phyloP scores from a whole-genome alignment of 2,113 vertebrate genomes.

The Hypocryptadius cinnamomeus region DNA sequence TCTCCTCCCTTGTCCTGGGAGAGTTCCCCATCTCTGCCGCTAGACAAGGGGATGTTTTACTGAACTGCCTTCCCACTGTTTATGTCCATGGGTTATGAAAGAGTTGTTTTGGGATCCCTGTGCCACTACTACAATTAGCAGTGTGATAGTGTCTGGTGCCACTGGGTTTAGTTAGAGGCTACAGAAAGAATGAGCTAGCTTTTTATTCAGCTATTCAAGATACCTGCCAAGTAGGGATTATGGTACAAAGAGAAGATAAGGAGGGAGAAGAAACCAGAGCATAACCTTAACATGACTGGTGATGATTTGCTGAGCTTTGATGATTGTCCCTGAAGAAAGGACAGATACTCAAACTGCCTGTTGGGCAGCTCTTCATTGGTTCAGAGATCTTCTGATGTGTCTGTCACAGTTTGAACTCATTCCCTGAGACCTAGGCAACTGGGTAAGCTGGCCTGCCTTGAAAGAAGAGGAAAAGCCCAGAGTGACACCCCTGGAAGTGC shows the following conservation, averaged over 20 bases:
- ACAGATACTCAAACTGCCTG: not conserved
- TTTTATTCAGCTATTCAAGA: not conserved
- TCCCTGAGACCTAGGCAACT: not conserved
- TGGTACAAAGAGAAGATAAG: not conserved
- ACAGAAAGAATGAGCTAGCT: not conserved
- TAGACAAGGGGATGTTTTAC: not conserved
- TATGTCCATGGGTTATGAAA: not conserved
- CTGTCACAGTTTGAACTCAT: not conserved
- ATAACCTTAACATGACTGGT: not conserved
- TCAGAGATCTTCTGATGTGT: not conserved
- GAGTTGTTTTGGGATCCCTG: not conserved
- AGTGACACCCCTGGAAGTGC: constrained; percentile 53
- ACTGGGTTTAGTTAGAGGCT: not conserved
- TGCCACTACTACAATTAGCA: not conserved
- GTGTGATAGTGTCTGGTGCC: not conserved
- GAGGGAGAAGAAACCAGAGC: not conserved
- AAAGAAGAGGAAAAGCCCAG: constrained; percentile 39
- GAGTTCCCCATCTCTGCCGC: not conserved
- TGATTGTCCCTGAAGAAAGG: not conserved
- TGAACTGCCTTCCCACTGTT: not conserved
- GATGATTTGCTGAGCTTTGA: not conserved
- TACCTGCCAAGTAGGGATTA: not conserved
- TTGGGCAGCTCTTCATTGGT: not conserved
- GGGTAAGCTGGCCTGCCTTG: not conserved
- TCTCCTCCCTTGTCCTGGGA: not conserved